Conservation (phyloP, 2,888 invertebrate genomes). For the Piscicola geometra region DNA sequence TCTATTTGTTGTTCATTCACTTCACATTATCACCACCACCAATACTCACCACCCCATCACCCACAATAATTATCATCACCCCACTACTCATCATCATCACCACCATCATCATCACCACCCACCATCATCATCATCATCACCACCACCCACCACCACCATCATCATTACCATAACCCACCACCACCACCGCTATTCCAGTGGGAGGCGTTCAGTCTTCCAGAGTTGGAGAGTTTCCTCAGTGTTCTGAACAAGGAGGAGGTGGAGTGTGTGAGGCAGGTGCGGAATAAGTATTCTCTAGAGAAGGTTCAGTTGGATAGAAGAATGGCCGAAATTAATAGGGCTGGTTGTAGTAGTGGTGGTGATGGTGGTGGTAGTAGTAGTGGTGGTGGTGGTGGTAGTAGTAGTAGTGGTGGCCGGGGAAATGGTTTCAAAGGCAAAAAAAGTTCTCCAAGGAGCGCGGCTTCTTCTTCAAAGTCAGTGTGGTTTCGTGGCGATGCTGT, state of each 20-base stretch:
- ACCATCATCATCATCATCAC: neutral
- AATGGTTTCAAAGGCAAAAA: too few relatives aligned
- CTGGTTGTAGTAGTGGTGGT: neutral
- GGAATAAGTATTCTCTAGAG: slow-evolving; percentile 54
- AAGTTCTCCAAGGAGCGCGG: too few relatives aligned
- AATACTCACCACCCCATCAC: too few relatives aligned
- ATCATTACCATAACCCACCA: too few relatives aligned
- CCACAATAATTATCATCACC: too few relatives aligned
- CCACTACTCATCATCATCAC: too few relatives aligned
- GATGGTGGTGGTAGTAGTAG: slow-evolving; percentile 14
- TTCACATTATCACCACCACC: too few relatives aligned
- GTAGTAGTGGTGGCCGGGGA: neutral
- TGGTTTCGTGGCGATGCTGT: too few relatives aligned
- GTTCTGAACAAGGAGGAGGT: slow-evolving; percentile 61
- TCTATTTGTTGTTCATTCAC: neutral
- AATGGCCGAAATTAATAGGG: slow-evolving; percentile 29
- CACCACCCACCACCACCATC: too few relatives aligned
- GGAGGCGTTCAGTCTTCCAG: slow-evolving; percentile 61
- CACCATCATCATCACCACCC: neutral
- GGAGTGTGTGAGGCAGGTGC: slow-evolving; percentile 58
- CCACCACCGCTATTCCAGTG: too few relatives aligned
- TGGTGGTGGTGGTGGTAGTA: slow-evolving; percentile 20
- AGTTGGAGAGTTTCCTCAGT: slow-evolving; percentile 60
- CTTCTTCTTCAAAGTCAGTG: too few relatives aligned
- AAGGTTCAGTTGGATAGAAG: slow-evolving; percentile 33